Evolutionary conservation across 2,888 invertebrate genomes (phyloP).

Genomic region (Hyalella azteca): DNA sequence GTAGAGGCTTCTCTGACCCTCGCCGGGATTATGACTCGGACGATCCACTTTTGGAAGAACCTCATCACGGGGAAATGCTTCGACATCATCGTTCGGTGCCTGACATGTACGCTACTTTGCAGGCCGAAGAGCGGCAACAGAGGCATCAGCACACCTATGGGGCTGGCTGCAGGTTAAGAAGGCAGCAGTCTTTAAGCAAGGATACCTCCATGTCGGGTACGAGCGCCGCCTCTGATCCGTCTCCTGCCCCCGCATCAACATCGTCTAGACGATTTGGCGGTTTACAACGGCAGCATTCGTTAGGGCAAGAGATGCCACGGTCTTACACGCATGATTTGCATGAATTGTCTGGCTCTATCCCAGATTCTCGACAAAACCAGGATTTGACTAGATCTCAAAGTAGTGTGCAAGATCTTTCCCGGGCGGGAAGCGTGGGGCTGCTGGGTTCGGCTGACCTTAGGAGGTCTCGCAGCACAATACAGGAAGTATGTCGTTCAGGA

Average conservation of each 20-base stretch:
- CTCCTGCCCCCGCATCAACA: conserved; percentile 47
- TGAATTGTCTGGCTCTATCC: conserved; percentile 31
- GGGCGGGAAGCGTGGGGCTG: conserved; percentile 51
- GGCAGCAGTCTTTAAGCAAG: conserved; percentile 55
- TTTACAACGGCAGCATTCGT: conserved; percentile 55
- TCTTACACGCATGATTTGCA: conserved; percentile 49
- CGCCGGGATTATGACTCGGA: conserved; percentile 55
- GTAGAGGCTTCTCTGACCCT: conserved; percentile 45
- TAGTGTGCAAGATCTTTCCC: conserved; percentile 51
- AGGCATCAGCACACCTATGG: conserved; percentile 57
- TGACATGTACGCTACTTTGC: conserved; percentile 57
- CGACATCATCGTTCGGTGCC: conserved; percentile 57
- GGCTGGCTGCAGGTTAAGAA: conserved; percentile 52
- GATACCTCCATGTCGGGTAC: conserved; percentile 52
- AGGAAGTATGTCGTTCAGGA: conserved; percentile 50
- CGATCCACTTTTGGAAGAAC: conserved; percentile 44
- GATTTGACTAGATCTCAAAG: conserved; percentile 56
- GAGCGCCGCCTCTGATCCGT: conserved; percentile 53
- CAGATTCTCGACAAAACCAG: conserved; percentile 38
- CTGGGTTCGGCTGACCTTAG: conserved; percentile 50
- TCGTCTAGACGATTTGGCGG: conserved; percentile 47
- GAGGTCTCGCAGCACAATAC: conserved; percentile 51
- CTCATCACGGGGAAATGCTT: conserved; percentile 47
- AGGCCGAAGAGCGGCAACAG: conserved; percentile 47
- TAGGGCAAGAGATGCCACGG: conserved; percentile 55